phyloP scores from a whole-genome alignment of 2,888 invertebrate genomes.

The Balanococcus diminutus region DNA sequence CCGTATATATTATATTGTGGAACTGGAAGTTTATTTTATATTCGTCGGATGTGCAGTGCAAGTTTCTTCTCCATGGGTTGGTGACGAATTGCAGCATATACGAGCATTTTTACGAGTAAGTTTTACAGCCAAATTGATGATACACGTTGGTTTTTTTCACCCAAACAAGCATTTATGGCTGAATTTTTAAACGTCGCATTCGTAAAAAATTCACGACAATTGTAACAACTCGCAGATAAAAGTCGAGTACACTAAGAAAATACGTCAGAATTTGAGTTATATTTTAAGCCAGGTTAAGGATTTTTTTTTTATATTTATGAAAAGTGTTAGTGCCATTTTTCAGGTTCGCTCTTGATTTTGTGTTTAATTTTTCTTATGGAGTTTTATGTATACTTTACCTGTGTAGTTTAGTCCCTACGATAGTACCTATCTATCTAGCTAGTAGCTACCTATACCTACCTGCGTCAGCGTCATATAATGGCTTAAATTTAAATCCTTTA shows the following conservation, averaged over 20 bases:
- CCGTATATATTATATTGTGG: too few species aligned
- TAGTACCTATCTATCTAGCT: too few species aligned
- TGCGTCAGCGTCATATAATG: too few species aligned
- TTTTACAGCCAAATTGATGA: conserved; percentile 9
- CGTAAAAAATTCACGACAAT: neutral
- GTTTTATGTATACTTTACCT: too few species aligned
- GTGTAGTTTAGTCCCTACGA: too few species aligned
- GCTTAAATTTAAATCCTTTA: neutral
- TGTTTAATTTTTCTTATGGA: too few species aligned
- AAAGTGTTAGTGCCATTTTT: too few species aligned
- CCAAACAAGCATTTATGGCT: neutral
- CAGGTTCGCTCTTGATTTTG: too few species aligned
- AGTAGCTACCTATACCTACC: too few species aligned
- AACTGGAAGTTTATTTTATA: neutral
- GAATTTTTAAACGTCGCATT: neutral
- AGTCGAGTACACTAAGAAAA: neutral
- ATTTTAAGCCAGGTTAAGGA: too few species aligned
- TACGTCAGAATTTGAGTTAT: neutral
- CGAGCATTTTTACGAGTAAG: conserved; percentile 7
- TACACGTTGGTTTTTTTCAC: neutral
- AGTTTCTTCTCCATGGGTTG: neutral
- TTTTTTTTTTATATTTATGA: too few species aligned
- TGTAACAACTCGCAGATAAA: neutral
- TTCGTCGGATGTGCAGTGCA: neutral
- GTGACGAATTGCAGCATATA: neutral